Base-by-base conservation (phyloP, 2,797 vertebrate species). In the Kryptolebias ocellatus region DNA sequence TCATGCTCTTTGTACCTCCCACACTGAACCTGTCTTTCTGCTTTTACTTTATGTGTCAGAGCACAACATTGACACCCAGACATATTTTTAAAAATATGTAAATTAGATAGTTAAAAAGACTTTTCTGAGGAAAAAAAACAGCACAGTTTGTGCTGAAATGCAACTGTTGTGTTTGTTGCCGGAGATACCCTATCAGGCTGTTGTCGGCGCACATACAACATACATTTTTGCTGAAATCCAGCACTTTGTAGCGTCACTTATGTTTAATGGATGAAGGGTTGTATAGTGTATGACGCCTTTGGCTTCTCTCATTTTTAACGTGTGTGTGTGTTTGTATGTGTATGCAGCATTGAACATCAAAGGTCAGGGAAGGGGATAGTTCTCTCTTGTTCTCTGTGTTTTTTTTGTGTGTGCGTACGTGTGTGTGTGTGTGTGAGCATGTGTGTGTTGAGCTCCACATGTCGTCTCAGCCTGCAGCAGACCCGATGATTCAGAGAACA, bases 401-500 rank as follows among this genome's bases (percentile, higher is more conserved):
- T 34, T 24, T 56, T 9, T 2, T 34, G 11, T 64, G 39, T 12
- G 47, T 50, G 42, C 69, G 27, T 28, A 34, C 44, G 55, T 44
- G 47, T 56, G 20, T 66, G 60, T 60, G 51, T 50, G 50, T 56
- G 46, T 58, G 60, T 54, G 68, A 31, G 62, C 47, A 57, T 60
- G 68, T 75, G 65, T 51, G 42, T 34, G 31, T 45, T 12, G 42
- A 27, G 55, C 80, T 85, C 79, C 81, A 81, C 87, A 73, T 80
- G 72, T 59, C 27, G 15, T 75, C 78, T 61, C 71, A 57, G 78
- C 85, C 82, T 76, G 81, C 76, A 82, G 87, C 67, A 37, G 64
- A 63, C 42, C 60, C 7, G 51, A 70, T 89, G 87, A 90, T 88
- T 90, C 90, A 90, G 84, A 87, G 85, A 87, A 86, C 87, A 77